phyloP scores from a whole-genome alignment of 2,113 vertebrate species.

The Aleadryas rufinucha region DNA sequence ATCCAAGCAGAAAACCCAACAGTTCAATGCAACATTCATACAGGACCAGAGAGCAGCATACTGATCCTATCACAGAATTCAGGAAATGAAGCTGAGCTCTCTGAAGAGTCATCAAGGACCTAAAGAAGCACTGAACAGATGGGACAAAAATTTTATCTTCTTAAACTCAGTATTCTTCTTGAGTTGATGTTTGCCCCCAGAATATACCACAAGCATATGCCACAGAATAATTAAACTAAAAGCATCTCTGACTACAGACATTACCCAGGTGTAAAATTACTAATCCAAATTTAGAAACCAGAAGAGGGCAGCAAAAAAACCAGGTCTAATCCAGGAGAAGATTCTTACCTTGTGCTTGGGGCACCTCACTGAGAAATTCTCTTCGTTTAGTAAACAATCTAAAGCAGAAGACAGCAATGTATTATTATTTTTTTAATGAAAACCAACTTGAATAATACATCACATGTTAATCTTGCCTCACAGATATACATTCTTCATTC shows the following conservation, averaged over 20 bases:
- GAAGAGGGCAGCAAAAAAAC: neutral
- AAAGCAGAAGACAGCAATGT: slow-evolving; percentile 26
- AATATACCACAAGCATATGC: neutral
- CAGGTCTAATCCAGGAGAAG: neutral
- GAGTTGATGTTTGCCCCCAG: neutral
- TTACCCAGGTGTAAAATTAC: neutral
- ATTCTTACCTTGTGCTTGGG: slow-evolving; percentile 98
- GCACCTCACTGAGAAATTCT: slow-evolving; percentile 98
- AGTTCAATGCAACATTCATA: neutral
- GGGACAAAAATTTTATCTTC: neutral
- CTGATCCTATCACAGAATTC: neutral
- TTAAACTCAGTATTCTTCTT: neutral
- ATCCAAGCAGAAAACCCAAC: neutral
- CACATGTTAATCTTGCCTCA: neutral
- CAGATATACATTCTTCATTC: neutral
- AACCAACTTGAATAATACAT: neutral
- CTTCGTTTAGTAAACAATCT: slow-evolving; percentile 98
- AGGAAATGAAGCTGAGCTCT: slow-evolving; percentile 12
- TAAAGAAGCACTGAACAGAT: neutral
- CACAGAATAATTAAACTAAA: neutral
- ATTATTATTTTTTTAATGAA: slow-evolving; percentile 12
- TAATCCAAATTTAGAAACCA: neutral
- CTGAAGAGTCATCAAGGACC: neutral
- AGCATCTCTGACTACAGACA: neutral
- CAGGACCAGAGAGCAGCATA: neutral